phyloP scores from a whole-genome alignment of 2,888 invertebrate genomes.

The Drosophila cognata region DNA sequence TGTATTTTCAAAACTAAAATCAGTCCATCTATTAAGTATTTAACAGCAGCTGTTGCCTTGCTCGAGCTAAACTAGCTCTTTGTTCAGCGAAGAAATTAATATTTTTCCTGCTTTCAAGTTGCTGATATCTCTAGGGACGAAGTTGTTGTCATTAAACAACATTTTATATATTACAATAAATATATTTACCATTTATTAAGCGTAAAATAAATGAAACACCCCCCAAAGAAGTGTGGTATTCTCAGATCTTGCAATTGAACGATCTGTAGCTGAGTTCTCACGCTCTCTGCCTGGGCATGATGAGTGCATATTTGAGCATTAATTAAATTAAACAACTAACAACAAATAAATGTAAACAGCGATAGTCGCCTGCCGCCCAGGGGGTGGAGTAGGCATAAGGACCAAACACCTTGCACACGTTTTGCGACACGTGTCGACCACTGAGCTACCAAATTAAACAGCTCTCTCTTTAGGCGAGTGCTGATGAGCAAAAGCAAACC shows the following conservation, averaged over 20 bases:
- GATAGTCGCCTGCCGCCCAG: slow-evolving; percentile 10
- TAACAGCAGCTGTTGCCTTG: neutral
- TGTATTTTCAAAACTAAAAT: neutral
- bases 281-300: slow-evolving; percentile 36
- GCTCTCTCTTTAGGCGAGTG: slow-evolving; percentile 59
- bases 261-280: slow-evolving; percentile 47
- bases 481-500: slow-evolving; percentile 76
- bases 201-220: neutral
- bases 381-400: slow-evolving; percentile 14
- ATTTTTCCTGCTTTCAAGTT: neutral
- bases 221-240: neutral
- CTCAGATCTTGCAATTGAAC: neutral
- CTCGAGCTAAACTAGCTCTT: too few relatives aligned
- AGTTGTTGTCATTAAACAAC: neutral
- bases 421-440: slow-evolving; percentile 66
- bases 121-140: neutral
- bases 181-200: neutral
- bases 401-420: slow-evolving; percentile 53
- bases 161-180: neutral
- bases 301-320: slow-evolving; percentile 58
- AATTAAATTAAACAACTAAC: slow-evolving; percentile 78
- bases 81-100: too few relatives aligned
- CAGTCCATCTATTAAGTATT: neutral
- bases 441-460: slow-evolving; percentile 74
- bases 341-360: slow-evolving; percentile 74